Evolutionary conservation across 37 sponge, comb jelly and placozoan genomes (phyloP), one percentile per base, ranked within the genome.

Genomic region (Halisarca cf. caerulea): DNA sequence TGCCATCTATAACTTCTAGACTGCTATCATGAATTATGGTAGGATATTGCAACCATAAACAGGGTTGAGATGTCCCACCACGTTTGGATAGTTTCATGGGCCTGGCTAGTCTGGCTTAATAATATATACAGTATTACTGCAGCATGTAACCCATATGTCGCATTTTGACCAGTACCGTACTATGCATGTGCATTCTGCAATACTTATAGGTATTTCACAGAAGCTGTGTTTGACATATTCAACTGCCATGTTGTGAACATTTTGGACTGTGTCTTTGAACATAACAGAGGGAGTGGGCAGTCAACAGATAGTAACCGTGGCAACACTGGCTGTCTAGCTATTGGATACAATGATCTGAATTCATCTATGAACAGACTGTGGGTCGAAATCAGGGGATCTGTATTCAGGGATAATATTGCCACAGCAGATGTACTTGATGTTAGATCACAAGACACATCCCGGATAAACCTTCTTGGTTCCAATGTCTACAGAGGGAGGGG

Each of bases 201-300:
- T n/a, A n/a, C n/a, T n/a, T n/a, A 36, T 80, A 91, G 91, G 41
- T 32, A 80, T 39, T 86, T 89, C 53, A 45, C 78, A 37, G 86
- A 92, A 20, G 93, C 89, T 43, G 89, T 60, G 0, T 79, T 92
- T 21, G 89, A 92, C 60, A 86, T 92, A 21, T 92, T 64, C 75
- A 92, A 92, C 84, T 84, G 64, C 51, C 64, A 45, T 3, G n/a
- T 79, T 9, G 77, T 86, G 8, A 20, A 41, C 11, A 39, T 74
- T 23, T 23, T 21, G 21, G 40, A 39, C 45, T 44, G 25, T 38
- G 24, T 21, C 36, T 74, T 74, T 43, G 21, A 32, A 0, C 2
- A 74, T 25, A 74, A 74, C 24, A 36, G 7, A 5, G 77, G 77
- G 24, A 35, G 42, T 35, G 45, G 77, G 3, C 11, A 1, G 11